Conservation (phyloP, 2,113 vertebrate genomes). For the Oriolus oriolus region DNA sequence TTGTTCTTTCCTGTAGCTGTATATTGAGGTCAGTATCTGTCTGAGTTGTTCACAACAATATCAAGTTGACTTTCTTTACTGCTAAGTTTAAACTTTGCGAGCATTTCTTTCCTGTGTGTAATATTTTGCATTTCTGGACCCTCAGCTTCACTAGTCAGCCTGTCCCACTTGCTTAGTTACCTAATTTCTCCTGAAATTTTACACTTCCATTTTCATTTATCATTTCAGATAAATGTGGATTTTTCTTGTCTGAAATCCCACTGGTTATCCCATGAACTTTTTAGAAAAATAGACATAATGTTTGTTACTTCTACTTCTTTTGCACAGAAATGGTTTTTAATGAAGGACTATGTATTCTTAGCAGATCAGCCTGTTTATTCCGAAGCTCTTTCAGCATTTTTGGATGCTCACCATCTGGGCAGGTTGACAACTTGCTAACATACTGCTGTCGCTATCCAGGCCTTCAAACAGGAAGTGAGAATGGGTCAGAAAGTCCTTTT, state of each 20-base stretch:
- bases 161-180: background rate
- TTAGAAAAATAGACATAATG: background rate
- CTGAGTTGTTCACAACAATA: background rate
- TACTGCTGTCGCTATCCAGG: constrained; percentile 41
- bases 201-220: background rate
- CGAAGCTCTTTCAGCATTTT: constrained; percentile 56
- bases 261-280: background rate
- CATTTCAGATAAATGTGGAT: background rate
- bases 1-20: background rate
- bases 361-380: constrained; percentile 49
- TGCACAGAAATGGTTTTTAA: constrained; percentile 28
- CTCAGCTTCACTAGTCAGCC: background rate
- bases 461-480: constrained; percentile 35
- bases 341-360: constrained; percentile 45
- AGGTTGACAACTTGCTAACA: constrained; percentile 57
- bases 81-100: background rate
- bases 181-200: background rate
- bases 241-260: background rate
- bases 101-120: background rate
- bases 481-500: constrained; percentile 53
- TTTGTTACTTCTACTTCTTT: constrained; percentile 12
- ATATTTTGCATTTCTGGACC: background rate
- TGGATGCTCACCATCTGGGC: constrained; percentile 59
- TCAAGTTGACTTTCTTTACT: background rate
- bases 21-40: background rate